Percentiles rank a stretch among this genome's conserved stretches.
Evolutionary conservation across 2,888 invertebrate genomes (phyloP).

Genomic region (Carcina quercana): DNA sequence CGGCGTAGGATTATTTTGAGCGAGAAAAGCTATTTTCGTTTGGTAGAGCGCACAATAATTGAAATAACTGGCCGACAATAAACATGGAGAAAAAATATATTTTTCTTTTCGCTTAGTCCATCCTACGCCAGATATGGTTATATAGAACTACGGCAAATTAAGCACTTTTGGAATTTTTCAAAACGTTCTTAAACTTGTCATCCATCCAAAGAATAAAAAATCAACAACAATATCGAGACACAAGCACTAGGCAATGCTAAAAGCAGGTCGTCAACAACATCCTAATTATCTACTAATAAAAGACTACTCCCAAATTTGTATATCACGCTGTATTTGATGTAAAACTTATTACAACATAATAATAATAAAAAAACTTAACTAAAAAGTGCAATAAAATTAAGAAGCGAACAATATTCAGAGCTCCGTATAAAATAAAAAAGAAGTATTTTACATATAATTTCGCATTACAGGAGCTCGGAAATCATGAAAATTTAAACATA

Average conservation of each 20-base stretch:
- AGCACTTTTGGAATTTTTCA: no score
- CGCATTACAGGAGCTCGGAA: slow-evolving; percentile 10
- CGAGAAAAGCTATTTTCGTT: no score
- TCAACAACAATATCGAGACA: slow-evolving; percentile 21
- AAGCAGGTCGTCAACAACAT: slow-evolving; percentile 46
- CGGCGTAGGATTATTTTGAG: no score
- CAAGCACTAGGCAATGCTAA: slow-evolving; percentile 58
- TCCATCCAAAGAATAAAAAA: slow-evolving; percentile 1
- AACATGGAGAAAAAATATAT: no score
- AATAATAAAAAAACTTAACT: slow-evolving; percentile 52
- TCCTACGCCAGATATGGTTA: no score
- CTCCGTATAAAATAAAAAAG: slow-evolving; percentile 11
- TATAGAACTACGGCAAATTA: no score
- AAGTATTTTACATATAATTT: neutral
- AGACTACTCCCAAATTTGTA: slow-evolving; percentile 49
- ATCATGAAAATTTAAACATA: slow-evolving; percentile 19
- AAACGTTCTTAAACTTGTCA: no score
- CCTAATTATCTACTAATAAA: slow-evolving; percentile 41
- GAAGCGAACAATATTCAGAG: slow-evolving; percentile 36
- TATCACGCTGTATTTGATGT: slow-evolving; percentile 63
- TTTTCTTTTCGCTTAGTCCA: no score
- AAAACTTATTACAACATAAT: slow-evolving; percentile 55
- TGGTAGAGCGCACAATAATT: no score
- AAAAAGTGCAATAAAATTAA: slow-evolving; percentile 51
- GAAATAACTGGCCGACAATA: no score